Conservation (phyloP, 2,113 vertebrate species). For the Brachyistius frenatus region DNA sequence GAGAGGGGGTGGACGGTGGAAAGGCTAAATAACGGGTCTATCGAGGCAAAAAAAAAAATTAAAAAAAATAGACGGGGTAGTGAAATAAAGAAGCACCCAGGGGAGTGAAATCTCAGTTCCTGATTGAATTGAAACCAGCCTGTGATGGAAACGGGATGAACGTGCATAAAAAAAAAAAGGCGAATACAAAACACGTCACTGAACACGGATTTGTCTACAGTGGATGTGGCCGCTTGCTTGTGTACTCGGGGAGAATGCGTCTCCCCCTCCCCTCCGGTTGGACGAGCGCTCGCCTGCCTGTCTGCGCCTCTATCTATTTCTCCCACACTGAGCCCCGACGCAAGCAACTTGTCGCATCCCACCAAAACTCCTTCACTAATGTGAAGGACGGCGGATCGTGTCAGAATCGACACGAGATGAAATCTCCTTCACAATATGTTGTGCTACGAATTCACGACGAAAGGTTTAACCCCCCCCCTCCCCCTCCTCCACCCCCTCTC, state of each 20-base stretch:
- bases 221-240: slow-evolving; percentile 75
- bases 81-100: slow-evolving; percentile 30
- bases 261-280: slow-evolving; percentile 68
- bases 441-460: slow-evolving; percentile 27
- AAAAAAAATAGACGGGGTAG: slow-evolving; percentile 36
- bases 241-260: slow-evolving; percentile 77
- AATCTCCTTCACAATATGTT: slow-evolving; percentile 20
- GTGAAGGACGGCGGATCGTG: slow-evolving; percentile 37
- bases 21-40: slow-evolving; percentile 64
- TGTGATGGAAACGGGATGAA: slow-evolving; percentile 57
- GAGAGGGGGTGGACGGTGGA: slow-evolving; percentile 50
- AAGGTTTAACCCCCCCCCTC: slow-evolving; percentile 12
- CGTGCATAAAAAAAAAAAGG: slow-evolving; percentile 56
- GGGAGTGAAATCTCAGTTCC: slow-evolving; percentile 2
- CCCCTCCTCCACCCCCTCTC: not conserved
- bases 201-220: slow-evolving; percentile 78
- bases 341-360: slow-evolving; percentile 83
- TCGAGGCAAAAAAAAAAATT: slow-evolving; percentile 51
- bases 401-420: slow-evolving; percentile 27
- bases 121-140: slow-evolving; percentile 40
- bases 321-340: slow-evolving; percentile 63
- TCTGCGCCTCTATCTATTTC: slow-evolving; percentile 66
- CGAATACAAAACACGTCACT: slow-evolving; percentile 81
- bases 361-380: slow-evolving; percentile 63
- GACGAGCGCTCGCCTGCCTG: slow-evolving; percentile 50